Percentiles rank a stretch among this genome's conserved stretches.
Conservation (phyloP, 2,888 invertebrate species). For the Drosophila barbarae region DNA sequence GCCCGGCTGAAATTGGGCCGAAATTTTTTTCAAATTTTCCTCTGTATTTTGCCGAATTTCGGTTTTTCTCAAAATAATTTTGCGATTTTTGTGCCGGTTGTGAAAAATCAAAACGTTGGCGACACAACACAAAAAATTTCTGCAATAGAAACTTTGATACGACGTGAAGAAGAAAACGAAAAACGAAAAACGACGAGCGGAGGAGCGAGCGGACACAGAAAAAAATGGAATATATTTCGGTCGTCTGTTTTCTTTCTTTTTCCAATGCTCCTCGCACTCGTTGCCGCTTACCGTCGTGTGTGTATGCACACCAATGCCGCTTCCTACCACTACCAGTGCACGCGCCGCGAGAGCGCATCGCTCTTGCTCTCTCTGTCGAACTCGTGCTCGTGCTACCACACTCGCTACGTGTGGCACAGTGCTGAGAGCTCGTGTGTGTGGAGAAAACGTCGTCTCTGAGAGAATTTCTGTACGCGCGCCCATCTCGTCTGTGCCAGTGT, state of each 20-base stretch:
- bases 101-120: conserved; percentile 58
- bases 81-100: conserved; percentile 55
- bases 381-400: conserved; percentile 31
- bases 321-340: conserved; percentile 30
- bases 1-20: conserved; percentile 37
- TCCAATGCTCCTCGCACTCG: conserved; percentile 77
- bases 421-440: conserved; percentile 32
- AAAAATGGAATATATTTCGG: conserved; percentile 75
- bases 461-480: conserved; percentile 57
- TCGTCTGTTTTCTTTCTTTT: conserved; percentile 78
- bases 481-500: conserved; percentile 19
- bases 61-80: conserved; percentile 67
- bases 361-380: conserved; percentile 55
- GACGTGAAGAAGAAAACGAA: conserved; percentile 77
- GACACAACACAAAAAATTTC: conserved; percentile 69
- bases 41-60: conserved; percentile 65
- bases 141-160: conserved; percentile 78
- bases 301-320: conserved; percentile 59
- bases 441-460: conserved; percentile 53
- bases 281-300: conserved; percentile 56
- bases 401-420: conserved; percentile 41
- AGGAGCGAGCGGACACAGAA: conserved; percentile 65
- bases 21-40: conserved; percentile 63
- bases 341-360: conserved; percentile 39
- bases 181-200: conserved; percentile 60